These are phyloP conservation scores for Pedionomus torquatus DNA, from an alignment of 2,113 vertebrate species.

Conservation along the genomic window DNA sequence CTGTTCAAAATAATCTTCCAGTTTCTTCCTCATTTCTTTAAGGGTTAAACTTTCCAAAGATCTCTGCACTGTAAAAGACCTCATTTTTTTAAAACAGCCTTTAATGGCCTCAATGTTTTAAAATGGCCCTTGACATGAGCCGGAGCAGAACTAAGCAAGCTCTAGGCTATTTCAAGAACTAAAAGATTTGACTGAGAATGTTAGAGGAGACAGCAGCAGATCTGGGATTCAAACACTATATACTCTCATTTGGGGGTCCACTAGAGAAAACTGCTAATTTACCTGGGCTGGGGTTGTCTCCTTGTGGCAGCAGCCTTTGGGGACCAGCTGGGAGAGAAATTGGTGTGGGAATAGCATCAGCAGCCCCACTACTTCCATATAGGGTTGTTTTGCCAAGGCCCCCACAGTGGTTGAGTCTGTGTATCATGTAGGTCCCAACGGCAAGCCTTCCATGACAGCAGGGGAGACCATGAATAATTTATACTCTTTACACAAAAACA, in stretches of 20 bases:
- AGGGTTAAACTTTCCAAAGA: not conserved
- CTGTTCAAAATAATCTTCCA: not conserved
- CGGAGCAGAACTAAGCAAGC: not conserved
- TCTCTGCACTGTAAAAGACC: not conserved
- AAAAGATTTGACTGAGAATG: slow-evolving; percentile 1
- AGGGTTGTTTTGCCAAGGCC: not conserved
- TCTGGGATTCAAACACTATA: not conserved
- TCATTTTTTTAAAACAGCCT: not conserved
- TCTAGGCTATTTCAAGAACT: slow-evolving; percentile 27
- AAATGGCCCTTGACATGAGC: slow-evolving; percentile 12
- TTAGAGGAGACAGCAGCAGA: not conserved
- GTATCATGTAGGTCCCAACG: not conserved
- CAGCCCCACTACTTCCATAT: not conserved
- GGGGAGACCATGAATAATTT: slow-evolving; percentile 23
- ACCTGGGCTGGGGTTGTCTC: not conserved
- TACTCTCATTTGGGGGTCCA: not conserved
- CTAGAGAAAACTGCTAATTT: slow-evolving; percentile 17
- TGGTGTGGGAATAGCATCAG: not conserved
- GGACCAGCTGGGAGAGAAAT: not conserved
- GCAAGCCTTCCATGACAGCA: not conserved
- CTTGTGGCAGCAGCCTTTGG: slow-evolving; percentile 5
- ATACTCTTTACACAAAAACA: slow-evolving; percentile 37
- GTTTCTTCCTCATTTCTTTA: not conserved
- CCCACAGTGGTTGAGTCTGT: not conserved
- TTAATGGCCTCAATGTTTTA: not conserved